Conservation (phyloP, 2,797 vertebrate species). For the Anableps anableps region DNA sequence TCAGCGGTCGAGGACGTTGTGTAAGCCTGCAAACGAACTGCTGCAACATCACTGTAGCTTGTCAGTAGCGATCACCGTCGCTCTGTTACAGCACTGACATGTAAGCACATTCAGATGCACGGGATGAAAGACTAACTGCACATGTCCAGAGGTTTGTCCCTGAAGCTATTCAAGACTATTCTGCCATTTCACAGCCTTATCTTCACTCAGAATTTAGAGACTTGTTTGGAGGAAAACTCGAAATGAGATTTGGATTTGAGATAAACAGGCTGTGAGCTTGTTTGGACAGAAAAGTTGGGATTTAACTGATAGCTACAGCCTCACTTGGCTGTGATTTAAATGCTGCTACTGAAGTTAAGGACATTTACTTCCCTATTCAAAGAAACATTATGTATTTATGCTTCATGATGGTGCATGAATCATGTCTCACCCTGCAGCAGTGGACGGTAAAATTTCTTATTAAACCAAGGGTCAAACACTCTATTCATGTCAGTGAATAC, state of each 20-base stretch:
- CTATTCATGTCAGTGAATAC: slow-evolving; percentile 34
- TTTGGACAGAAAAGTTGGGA: not conserved
- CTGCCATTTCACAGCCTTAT: slow-evolving; percentile 55
- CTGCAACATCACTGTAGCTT: slow-evolving; percentile 72
- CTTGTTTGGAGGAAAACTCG: slow-evolving; percentile 28
- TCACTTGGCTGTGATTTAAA: slow-evolving; percentile 8
- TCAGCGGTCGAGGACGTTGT: slow-evolving; percentile 53
- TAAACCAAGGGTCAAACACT: slow-evolving; percentile 42
- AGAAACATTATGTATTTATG: slow-evolving; percentile 38
- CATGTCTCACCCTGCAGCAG: slow-evolving; percentile 36
- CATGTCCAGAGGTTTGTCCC: slow-evolving; percentile 62
- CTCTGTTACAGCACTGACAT: slow-evolving; percentile 61
- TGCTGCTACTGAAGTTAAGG: slow-evolving; percentile 11
- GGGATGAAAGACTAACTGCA: slow-evolving; percentile 59
- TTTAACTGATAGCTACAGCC: slow-evolving; percentile 17
- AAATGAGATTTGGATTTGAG: slow-evolving; percentile 21
- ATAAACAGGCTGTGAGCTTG: not conserved
- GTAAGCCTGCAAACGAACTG: slow-evolving; percentile 61
- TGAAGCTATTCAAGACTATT: slow-evolving; percentile 38
- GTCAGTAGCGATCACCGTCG: slow-evolving; percentile 75
- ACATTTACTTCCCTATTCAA: slow-evolving; percentile 28
- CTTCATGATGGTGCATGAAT: slow-evolving; percentile 37
- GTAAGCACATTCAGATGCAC: slow-evolving; percentile 70
- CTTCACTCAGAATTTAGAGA: slow-evolving; percentile 1
- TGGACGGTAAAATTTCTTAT: slow-evolving; percentile 36